phyloP scores from a whole-genome alignment of 37 sponge, comb jelly and placozoan species.

The Petrosia ficiformis region DNA sequence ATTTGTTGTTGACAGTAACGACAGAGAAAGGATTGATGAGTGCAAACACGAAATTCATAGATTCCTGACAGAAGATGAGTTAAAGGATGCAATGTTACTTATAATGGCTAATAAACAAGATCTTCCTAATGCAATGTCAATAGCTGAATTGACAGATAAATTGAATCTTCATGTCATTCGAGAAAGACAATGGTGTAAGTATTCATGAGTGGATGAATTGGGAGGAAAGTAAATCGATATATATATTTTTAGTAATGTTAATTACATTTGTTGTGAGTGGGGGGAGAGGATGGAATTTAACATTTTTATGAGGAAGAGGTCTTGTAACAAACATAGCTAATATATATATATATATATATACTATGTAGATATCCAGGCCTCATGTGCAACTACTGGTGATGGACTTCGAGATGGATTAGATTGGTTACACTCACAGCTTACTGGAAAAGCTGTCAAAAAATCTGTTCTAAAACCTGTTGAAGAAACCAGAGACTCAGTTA shows the following conservation, averaged over 20 bases:
- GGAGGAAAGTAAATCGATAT: neutral
- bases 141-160: constrained; percentile 52
- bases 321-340: too few relatives aligned
- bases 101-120: constrained; percentile 95
- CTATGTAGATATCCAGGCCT: constrained; percentile 63
- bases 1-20: constrained; percentile 90
- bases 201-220: too few relatives aligned
- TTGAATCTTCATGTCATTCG: constrained; percentile 51
- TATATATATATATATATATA: neutral
- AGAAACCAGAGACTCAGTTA: constrained; percentile 20
- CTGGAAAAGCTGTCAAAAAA: constrained; percentile 27
- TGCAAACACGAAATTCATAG: constrained; percentile 52
- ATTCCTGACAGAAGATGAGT: constrained; percentile 62
- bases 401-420: constrained; percentile 82
- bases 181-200: constrained; percentile 70
- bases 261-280: too few relatives aligned
- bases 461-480: constrained; percentile 48
- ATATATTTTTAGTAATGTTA: neutral
- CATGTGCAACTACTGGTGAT: constrained; percentile 72
- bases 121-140: constrained; percentile 78
- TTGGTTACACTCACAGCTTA: constrained; percentile 41
- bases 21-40: constrained; percentile 72
- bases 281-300: too few relatives aligned
- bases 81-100: constrained; percentile 41
- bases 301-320: too few relatives aligned